Conservation (phyloP, 2,888 invertebrate genomes). For the Himalopsyche japonica region DNA sequence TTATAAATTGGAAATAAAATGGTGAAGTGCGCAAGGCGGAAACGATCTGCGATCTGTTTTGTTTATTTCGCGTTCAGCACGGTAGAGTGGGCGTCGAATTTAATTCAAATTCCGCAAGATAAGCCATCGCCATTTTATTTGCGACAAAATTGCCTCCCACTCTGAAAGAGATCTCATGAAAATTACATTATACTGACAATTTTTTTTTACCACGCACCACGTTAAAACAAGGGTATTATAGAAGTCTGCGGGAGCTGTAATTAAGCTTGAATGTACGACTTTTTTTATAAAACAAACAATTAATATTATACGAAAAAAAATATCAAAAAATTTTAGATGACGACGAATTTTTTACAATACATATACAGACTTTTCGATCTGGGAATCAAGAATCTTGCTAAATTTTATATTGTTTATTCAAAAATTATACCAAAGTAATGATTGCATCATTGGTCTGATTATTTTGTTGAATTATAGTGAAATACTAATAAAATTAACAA, state of each 20-base stretch:
- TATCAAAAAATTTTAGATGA: too few species aligned
- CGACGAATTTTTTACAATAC: too few species aligned
- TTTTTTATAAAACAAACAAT: not conserved
- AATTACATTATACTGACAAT: not conserved
- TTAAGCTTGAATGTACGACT: not conserved
- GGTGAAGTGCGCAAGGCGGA: not conserved
- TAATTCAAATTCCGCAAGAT: not conserved
- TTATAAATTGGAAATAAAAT: slow-evolving; percentile 30
- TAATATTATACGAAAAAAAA: not conserved
- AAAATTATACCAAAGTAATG: too few species aligned
- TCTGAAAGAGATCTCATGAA: not conserved
- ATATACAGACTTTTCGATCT: too few species aligned
- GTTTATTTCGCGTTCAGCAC: not conserved
- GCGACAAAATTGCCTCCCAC: not conserved
- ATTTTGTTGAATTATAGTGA: too few species aligned
- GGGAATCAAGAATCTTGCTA: too few species aligned
- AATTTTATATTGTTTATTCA: too few species aligned
- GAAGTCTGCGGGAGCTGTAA: not conserved
- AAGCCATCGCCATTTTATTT: not conserved
- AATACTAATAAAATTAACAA: too few species aligned
- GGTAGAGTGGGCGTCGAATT: not conserved
- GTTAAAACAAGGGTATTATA: not conserved
- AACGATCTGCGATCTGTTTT: not conserved
- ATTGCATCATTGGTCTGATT: too few species aligned
- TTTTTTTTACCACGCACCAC: not conserved